phyloP scores from a whole-genome alignment of 2,888 invertebrate genomes.

The Horisme vitalbata region DNA sequence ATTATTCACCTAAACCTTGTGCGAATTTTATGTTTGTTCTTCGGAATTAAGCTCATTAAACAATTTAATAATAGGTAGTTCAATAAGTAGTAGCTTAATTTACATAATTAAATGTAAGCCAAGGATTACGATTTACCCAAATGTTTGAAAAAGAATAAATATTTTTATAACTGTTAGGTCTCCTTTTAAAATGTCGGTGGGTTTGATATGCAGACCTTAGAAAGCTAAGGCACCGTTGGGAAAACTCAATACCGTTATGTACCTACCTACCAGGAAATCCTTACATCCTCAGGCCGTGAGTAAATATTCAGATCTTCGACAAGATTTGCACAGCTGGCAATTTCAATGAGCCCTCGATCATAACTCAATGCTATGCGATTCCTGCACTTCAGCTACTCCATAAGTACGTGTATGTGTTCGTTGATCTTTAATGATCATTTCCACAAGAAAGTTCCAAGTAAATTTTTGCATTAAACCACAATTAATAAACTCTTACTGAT shows the following conservation, averaged over 20 bases:
- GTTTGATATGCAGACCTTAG: slow-evolving; percentile 11
- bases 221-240: slow-evolving; percentile 15
- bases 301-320: slow-evolving; percentile 11
- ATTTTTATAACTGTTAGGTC: slow-evolving; percentile 16
- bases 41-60: slow-evolving; percentile 27
- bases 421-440: slow-evolving; percentile 11
- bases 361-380: slow-evolving; percentile 8
- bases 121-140: slow-evolving; percentile 16
- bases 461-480: too few relatives aligned
- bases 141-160: slow-evolving; percentile 18
- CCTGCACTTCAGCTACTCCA: slow-evolving; percentile 1
- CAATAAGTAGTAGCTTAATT: slow-evolving; percentile 16
- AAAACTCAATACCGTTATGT: slow-evolving; percentile 14
- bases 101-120: slow-evolving; percentile 23
- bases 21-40: slow-evolving; percentile 12
- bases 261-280: slow-evolving; percentile 17
- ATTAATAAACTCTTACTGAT: too few relatives aligned
- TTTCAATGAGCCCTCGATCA: slow-evolving; percentile 8
- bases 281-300: slow-evolving; percentile 4
- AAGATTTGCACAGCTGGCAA: slow-evolving; percentile 10
- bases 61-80: slow-evolving; percentile 22
- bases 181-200: neutral
- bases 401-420: slow-evolving; percentile 1
- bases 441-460: too few relatives aligned
- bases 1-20: slow-evolving; percentile 12